phyloP scores from a whole-genome alignment of 92 coral and sea anemone genomes.

The Desmophyllum pertusum region DNA sequence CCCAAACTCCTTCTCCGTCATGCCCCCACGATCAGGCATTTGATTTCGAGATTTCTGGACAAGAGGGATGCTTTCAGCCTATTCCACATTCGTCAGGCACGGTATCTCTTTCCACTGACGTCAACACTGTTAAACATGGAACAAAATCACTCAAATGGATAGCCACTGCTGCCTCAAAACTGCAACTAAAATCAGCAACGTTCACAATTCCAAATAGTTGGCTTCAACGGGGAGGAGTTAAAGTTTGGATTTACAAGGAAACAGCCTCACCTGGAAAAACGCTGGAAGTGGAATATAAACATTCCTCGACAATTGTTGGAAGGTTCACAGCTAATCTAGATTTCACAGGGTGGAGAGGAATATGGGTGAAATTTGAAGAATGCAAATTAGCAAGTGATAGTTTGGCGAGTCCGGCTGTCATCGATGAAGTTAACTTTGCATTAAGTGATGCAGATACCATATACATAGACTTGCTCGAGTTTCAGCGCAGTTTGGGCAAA shows the following conservation, averaged over 20 bases:
- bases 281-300: constrained; percentile 1
- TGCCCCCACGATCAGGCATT: background rate
- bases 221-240: constrained; percentile 49
- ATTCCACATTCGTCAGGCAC: background rate
- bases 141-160: constrained; percentile 30
- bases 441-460: constrained; percentile 25
- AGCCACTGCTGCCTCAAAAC: background rate
- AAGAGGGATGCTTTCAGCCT: background rate
- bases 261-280: background rate
- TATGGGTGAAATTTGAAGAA: constrained; percentile 59
- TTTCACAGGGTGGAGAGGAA: constrained; percentile 66
- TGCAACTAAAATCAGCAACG: background rate
- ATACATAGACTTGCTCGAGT: constrained; percentile 57
- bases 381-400: constrained; percentile 1
- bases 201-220: background rate
- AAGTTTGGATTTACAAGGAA: constrained; percentile 69
- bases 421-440: constrained; percentile 12
- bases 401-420: background rate
- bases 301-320: background rate
- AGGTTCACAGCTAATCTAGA: constrained; percentile 24
- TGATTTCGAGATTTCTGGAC: constrained; percentile 17
- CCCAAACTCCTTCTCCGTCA: background rate
- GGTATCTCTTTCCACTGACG: background rate
- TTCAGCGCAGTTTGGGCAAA: constrained; percentile 7
- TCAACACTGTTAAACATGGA: constrained; percentile 26